phyloP scores from a whole-genome alignment of 2,113 vertebrate species.

The Pteropus alecto region DNA sequence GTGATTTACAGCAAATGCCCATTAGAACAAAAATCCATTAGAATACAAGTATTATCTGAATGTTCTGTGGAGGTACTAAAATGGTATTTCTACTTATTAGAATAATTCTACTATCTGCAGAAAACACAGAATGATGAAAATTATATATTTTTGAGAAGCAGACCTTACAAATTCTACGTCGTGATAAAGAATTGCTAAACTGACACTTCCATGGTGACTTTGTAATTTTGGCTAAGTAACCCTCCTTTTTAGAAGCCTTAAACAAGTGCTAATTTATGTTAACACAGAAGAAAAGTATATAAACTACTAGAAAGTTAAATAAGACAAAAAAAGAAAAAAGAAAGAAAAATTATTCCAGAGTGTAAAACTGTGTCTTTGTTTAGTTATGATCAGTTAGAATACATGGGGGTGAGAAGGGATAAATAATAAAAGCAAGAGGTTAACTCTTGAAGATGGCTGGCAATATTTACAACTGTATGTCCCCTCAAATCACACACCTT shows the following conservation, averaged over 20 bases:
- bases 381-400: not conserved
- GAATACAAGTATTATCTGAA: not conserved
- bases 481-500: not conserved
- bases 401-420: not conserved
- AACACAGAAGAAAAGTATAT: not conserved
- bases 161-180: not conserved
- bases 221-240: not conserved
- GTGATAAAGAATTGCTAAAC: not conserved
- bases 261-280: constrained; percentile 18
- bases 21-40: not conserved
- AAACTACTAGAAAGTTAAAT: not conserved
- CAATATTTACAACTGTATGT: not conserved
- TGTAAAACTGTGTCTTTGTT: not conserved
- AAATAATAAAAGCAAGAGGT: not conserved
- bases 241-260: not conserved
- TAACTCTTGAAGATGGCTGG: not conserved
- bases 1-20: not conserved
- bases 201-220: not conserved
- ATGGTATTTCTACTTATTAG: constrained; percentile 3
- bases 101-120: constrained; percentile 3
- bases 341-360: not conserved
- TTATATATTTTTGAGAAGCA: not conserved
- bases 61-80: not conserved
- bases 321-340: not conserved
- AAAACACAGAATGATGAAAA: constrained; percentile 37